These are phyloP conservation scores for Epinephelus lanceolatus DNA, from an alignment of 2,113 vertebrate genomes.

Conservation along the genomic window DNA sequence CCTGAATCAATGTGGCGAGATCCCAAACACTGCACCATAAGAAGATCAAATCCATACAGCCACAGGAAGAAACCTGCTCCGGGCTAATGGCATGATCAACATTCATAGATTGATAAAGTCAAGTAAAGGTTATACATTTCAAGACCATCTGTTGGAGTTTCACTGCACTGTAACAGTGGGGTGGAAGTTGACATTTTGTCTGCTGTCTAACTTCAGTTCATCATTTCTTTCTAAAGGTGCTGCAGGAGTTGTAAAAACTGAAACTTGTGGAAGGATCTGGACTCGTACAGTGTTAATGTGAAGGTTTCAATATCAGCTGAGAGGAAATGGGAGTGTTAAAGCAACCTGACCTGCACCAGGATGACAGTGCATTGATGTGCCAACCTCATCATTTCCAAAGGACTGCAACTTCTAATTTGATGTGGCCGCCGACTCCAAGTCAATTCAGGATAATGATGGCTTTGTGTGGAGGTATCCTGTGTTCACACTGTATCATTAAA, in stretches of 20 bases:
- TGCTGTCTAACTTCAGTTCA: conserved; percentile 21
- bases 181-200: conserved; percentile 38
- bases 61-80: conserved; percentile 16
- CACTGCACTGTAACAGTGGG: neutral
- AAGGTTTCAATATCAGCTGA: neutral
- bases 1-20: conserved; percentile 25
- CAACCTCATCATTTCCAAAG: conserved; percentile 26
- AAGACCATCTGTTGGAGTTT: conserved; percentile 37
- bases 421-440: conserved; percentile 18
- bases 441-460: conserved; percentile 43
- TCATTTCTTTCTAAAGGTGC: conserved; percentile 14
- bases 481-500: conserved; percentile 29
- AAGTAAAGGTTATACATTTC: conserved; percentile 53
- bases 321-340: conserved; percentile 10
- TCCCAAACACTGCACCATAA: neutral
- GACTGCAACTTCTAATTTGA: conserved; percentile 16
- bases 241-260: neutral
- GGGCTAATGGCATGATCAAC: conserved; percentile 45
- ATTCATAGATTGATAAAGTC: conserved; percentile 41
- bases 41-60: conserved; percentile 39
- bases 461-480: conserved; percentile 38
- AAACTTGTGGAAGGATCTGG: neutral
- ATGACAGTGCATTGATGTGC: conserved; percentile 1
- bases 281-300: neutral
- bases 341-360: conserved; percentile 20